Evolutionary conservation across 1,140 invertebrate species (phyloP).

Genomic region (Tribolium castaneum): DNA sequence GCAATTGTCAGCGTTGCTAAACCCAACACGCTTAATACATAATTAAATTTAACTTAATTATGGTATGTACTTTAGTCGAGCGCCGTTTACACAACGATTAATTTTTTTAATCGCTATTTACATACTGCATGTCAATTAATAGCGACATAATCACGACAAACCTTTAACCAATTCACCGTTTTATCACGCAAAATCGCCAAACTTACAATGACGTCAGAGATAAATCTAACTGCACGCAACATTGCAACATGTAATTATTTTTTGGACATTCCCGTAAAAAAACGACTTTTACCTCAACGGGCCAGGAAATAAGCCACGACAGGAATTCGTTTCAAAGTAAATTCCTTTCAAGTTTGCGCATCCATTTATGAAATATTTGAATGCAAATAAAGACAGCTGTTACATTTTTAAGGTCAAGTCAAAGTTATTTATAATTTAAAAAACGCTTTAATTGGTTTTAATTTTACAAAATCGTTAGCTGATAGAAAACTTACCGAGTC

Average conservation of each 20-base stretch:
- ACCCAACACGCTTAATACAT: slow-evolving; percentile 4
- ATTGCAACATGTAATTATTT: neutral
- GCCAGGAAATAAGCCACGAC: neutral
- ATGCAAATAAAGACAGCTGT: neutral
- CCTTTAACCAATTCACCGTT: neutral
- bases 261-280: neutral
- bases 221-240: neutral
- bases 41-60: slow-evolving; percentile 27
- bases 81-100: slow-evolving; percentile 19
- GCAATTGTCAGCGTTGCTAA: slow-evolving; percentile 6
- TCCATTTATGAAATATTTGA: neutral
- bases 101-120: neutral
- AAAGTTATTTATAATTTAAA: neutral
- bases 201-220: neutral
- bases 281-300: neutral
- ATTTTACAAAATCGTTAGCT: neutral
- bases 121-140: neutral
- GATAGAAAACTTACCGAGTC: neutral
- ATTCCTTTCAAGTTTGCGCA: neutral
- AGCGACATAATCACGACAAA: neutral
- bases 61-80: neutral
- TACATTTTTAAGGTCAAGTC: neutral
- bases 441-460: neutral
- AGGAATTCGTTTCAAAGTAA: neutral
- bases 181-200: neutral